Evolutionary conservation across 2,797 vertebrate species (phyloP), one percentile per base, ranked within the genome.

Genomic region (Lepilemur ruficaudatus): DNA sequence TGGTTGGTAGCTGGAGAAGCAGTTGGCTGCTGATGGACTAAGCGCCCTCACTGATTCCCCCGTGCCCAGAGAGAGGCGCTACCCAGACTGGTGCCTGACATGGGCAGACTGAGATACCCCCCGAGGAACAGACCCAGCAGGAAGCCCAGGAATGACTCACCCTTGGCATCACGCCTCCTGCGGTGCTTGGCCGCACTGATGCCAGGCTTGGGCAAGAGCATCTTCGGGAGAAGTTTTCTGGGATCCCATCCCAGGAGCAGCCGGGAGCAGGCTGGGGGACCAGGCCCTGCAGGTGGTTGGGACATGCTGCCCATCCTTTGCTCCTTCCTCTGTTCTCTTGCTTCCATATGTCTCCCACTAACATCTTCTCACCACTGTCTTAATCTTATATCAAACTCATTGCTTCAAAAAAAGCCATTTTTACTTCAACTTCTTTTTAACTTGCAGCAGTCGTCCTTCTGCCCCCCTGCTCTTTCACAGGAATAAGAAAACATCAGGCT

Each of bases 161-260:
- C 8, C 7, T n/a, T 67, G 57, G 6, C 0, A 0, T 57, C 11
- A 15, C 72, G 38, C 23, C 20, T 38, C n/a, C 18, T 8, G 1
- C 7, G 23, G 8, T 0, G 0, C 9, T 14, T 0, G 1, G 38
- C n/a, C 25, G n/a, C 38, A 9, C 1, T 59, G 18, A 30, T 38
- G 61, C 52, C 30, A 38, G 17, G 59, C 43, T 43, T 35, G 59
- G 48, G 46, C 32, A n/a, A 52, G 73, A 48, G 52, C 35, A 6
- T 4, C 22, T 12, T 10, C 20, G 3, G 1, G 22, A 32, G 43
- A n/a, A 30, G 6, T 20, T 38, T 28, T 46, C 35, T 12, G 3
- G 55, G 35, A 30, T 14, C 30, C 15, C 11, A 8, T 69, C 7
- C n/a, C 4, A 17, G 1, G 38, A 30, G 4, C 3, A 30, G 22